Evolutionary conservation across 2,797 vertebrate species (phyloP).

Genomic region (Craterocephalus amniculus): DNA sequence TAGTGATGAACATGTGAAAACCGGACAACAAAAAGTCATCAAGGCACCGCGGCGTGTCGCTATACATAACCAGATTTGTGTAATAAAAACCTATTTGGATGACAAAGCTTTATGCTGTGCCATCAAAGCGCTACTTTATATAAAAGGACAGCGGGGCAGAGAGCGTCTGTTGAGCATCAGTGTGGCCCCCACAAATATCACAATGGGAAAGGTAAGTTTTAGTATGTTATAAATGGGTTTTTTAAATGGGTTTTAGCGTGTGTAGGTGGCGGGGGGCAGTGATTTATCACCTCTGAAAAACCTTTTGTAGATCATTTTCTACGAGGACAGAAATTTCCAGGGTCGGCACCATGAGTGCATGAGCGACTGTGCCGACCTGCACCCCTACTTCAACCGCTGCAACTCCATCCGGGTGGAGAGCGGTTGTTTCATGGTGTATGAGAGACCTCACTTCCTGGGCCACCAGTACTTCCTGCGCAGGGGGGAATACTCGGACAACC

Average conservation of each 20-base stretch:
- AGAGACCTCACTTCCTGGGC: constrained; percentile 71
- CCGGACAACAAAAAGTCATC: constrained; percentile 64
- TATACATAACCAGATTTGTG: constrained; percentile 64
- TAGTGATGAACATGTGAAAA: constrained; percentile 72
- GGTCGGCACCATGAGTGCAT: constrained; percentile 75
- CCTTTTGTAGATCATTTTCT: constrained; percentile 68
- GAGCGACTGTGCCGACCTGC: constrained; percentile 73
- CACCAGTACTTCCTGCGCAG: constrained; percentile 73
- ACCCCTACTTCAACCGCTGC: constrained; percentile 74
- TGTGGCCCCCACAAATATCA: constrained; percentile 38
- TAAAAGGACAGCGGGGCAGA: constrained; percentile 61
- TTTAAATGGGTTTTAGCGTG: not conserved
- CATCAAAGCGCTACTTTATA: constrained; percentile 74
- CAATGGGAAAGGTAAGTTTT: constrained; percentile 75
- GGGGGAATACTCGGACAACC: constrained; percentile 76
- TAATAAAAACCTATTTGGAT: constrained; percentile 71
- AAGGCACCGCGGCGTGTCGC: constrained; percentile 30
- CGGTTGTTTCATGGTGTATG: constrained; percentile 74
- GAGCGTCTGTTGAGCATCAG: constrained; percentile 43
- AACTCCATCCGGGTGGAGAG: constrained; percentile 75
- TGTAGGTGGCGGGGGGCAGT: too few species aligned
- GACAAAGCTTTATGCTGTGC: constrained; percentile 80
- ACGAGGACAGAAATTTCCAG: constrained; percentile 73
- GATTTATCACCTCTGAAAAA: not conserved
- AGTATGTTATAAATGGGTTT: not conserved